Evolutionary conservation across 2,888 invertebrate genomes (phyloP).

Genomic region (Biston betularia): DNA sequence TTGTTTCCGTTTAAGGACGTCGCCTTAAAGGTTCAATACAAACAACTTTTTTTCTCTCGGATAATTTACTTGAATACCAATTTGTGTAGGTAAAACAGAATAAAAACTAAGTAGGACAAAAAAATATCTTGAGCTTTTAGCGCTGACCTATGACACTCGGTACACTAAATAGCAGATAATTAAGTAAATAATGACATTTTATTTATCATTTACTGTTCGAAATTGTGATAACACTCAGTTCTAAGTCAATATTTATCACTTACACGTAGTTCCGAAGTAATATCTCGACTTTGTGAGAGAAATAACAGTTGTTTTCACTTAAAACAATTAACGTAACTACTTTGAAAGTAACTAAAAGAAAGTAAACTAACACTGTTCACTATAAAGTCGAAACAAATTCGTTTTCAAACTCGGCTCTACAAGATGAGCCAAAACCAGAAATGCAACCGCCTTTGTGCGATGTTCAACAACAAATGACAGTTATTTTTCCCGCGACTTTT

Average conservation of each 20-base stretch:
- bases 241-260: constrained; percentile 24
- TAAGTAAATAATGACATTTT: constrained; percentile 24
- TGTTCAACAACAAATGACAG: constrained; percentile 51
- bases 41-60: too few relatives aligned
- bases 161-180: constrained; percentile 25
- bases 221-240: constrained; percentile 9
- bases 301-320: constrained; percentile 21
- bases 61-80: too few relatives aligned
- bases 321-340: constrained; percentile 23
- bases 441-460: constrained; percentile 40
- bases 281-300: constrained; percentile 39
- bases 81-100: too few relatives aligned
- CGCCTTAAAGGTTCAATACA: too few relatives aligned
- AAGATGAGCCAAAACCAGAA: not conserved
- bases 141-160: constrained; percentile 20
- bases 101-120: too few relatives aligned
- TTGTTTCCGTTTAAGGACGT: too few relatives aligned
- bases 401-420: not conserved
- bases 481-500: constrained; percentile 56
- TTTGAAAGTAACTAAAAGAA: not conserved
- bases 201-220: constrained; percentile 16
- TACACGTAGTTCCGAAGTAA: constrained; percentile 29
- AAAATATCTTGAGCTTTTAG: constrained; percentile 27
- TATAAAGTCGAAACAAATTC: not conserved
- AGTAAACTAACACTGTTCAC: too few relatives aligned